Percentiles rank a stretch among this genome's conserved stretches.
Conservation (phyloP, 2,113 vertebrate genomes). For the Rissa tridactyla region DNA sequence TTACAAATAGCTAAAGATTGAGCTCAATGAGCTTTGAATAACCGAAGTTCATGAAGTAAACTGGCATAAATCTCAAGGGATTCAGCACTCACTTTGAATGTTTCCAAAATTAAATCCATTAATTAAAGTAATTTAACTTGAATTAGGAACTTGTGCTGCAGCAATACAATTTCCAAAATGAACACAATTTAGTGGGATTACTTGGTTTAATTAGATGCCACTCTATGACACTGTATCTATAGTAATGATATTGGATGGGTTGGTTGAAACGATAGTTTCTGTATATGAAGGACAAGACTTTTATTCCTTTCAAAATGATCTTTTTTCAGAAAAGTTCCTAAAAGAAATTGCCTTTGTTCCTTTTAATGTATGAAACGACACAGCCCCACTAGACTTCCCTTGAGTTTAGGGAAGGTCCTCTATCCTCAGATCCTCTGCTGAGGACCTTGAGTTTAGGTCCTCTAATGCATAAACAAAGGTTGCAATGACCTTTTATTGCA, state of each 20-base stretch:
- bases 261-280: background rate
- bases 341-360: background rate
- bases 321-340: background rate
- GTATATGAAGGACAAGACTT: background rate
- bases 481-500: background rate
- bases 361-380: background rate
- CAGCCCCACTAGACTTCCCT: background rate
- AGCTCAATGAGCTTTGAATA: background rate
- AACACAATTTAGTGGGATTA: background rate
- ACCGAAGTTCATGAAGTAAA: background rate
- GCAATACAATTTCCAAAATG: background rate
- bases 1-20: background rate
- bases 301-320: background rate
- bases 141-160: constrained; percentile 31
- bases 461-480: background rate
- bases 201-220: constrained; percentile 1
- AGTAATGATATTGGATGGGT: constrained; percentile 19
- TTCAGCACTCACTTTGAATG: background rate
- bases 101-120: constrained; percentile 23
- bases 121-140: constrained; percentile 45
- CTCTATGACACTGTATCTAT: constrained; percentile 1
- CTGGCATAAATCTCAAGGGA: background rate
- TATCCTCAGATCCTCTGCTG: too few species aligned
- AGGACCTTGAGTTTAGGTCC: background rate
- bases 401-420: too few species aligned